Conservation (phyloP, 2,113 vertebrate genomes). For the Chlamydotis undulata region DNA sequence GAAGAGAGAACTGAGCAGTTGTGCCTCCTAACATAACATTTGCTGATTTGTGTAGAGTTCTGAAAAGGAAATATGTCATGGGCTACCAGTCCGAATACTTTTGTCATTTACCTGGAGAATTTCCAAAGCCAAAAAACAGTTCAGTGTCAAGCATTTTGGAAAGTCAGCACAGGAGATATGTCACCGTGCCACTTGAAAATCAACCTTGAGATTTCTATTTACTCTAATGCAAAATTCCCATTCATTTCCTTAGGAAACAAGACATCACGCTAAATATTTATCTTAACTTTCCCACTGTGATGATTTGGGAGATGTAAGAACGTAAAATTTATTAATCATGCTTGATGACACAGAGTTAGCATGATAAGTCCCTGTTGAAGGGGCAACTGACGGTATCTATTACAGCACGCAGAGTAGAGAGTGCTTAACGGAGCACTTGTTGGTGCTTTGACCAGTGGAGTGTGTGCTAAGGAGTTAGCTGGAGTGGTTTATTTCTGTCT, state of each 20-base stretch:
- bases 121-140: conserved; percentile 15
- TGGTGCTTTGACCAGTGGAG: neutral
- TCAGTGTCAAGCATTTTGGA: neutral
- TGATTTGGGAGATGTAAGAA: neutral
- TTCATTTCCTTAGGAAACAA: neutral
- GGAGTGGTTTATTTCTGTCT: conserved; percentile 1
- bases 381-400: neutral
- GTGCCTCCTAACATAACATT: neutral
- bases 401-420: neutral
- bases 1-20: neutral
- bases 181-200: neutral
- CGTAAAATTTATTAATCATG: neutral
- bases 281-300: neutral
- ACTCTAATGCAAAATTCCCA: neutral
- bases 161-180: neutral
- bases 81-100: neutral
- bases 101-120: neutral
- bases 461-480: neutral
- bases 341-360: neutral
- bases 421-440: neutral
- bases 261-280: neutral
- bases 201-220: neutral
- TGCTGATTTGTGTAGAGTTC: neutral
- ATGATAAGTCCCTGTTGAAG: neutral
- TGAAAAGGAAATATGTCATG: neutral